A percentile compares a stretch with the other conserved stretches of the same genome.
phyloP scores from a whole-genome alignment of 2,888 invertebrate species.

The Agelastica alni region DNA sequence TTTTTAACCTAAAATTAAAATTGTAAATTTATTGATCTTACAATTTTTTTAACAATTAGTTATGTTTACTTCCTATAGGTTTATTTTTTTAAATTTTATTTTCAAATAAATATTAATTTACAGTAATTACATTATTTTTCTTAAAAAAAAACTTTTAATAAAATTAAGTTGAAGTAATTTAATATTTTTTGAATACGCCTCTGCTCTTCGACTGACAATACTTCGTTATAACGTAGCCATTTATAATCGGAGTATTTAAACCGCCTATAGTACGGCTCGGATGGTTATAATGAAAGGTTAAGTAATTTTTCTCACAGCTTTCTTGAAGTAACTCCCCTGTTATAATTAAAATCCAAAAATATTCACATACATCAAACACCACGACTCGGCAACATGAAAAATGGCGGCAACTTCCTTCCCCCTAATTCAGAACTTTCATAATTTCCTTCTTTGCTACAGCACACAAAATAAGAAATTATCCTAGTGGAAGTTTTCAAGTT shows the following conservation, averaged over 20 bases:
- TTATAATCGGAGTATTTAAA: neutral
- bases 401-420: conserved; percentile 47
- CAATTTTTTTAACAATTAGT: no score
- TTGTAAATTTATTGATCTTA: no score
- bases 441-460: conserved; percentile 50
- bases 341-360: conserved; percentile 29
- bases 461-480: conserved; percentile 42
- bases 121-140: no score
- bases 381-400: conserved; percentile 44
- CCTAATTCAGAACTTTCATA: conserved; percentile 49
- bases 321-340: conserved; percentile 3
- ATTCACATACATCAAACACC: conserved; percentile 42
- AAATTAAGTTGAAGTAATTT: no score
- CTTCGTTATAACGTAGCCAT: neutral
- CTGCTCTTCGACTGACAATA: neutral
- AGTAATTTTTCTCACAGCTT: neutral
- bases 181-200: neutral
- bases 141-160: no score
- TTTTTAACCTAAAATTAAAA: no score
- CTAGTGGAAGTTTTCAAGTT: conserved; percentile 32
- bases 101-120: no score
- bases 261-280: neutral
- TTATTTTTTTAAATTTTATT: no score
- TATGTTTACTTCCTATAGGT: no score
- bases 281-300: neutral